Conservation (phyloP, 2,797 vertebrate genomes). For the Sebastes cheni region DNA sequence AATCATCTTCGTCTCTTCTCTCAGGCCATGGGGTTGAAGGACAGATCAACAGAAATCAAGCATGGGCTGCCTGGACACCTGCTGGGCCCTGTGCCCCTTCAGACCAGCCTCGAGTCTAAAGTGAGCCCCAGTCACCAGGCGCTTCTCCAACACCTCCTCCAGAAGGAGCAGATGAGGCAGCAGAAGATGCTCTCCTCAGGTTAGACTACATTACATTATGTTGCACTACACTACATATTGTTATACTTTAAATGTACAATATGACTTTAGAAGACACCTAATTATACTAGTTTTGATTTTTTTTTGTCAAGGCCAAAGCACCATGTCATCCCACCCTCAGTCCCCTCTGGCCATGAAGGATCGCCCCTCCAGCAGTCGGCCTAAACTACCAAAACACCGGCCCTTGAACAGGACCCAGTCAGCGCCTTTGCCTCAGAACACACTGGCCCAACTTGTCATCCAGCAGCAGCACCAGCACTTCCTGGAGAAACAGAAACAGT, state of each 20-base stretch:
- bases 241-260: not conserved
- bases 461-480: constrained; percentile 99
- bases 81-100: constrained; percentile 84
- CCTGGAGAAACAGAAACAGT: constrained; percentile 98
- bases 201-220: constrained; percentile 66
- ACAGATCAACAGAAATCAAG: constrained; percentile 89
- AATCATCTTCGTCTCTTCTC: constrained; percentile 1
- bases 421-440: constrained; percentile 96
- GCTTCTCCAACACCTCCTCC: constrained; percentile 94
- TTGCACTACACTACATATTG: not conserved
- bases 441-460: constrained; percentile 96
- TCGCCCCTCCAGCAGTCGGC: constrained; percentile 86
- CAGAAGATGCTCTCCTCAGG: constrained; percentile 94
- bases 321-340: constrained; percentile 89
- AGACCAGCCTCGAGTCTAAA: constrained; percentile 90
- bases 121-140: constrained; percentile 96
- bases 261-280: not conserved
- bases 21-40: constrained; percentile 91
- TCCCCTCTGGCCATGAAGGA: constrained; percentile 93
- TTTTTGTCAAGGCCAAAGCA: constrained; percentile 79
- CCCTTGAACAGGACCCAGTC: constrained; percentile 97
- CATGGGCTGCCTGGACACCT: constrained; percentile 90
- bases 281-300: not conserved
- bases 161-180: constrained; percentile 97
- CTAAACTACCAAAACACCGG: constrained; percentile 94